Percentiles rank a stretch among this genome's conserved stretches.
Evolutionary conservation across 92 coral and sea anemone genomes (phyloP).

Genomic region (Bergia sp.): DNA sequence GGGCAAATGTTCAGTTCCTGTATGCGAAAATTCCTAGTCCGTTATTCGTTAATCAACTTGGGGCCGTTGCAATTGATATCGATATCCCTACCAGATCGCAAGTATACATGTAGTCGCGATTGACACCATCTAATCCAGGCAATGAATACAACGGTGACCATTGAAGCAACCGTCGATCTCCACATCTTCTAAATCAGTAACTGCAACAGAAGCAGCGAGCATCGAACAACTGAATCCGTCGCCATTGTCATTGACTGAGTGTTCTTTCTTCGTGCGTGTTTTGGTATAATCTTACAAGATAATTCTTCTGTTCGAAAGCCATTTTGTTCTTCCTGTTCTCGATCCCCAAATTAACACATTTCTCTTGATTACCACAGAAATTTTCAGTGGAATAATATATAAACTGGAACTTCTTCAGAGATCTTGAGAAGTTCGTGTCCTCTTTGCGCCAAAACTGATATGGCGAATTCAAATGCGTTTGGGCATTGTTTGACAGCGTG

Average conservation of each 20-base stretch:
- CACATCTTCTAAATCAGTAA: constrained; percentile 11
- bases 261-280: constrained; percentile 23
- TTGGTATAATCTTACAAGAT: constrained; percentile 23
- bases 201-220: constrained; percentile 25
- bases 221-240: constrained; percentile 24
- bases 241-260: constrained; percentile 22
- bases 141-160: constrained; percentile 16
- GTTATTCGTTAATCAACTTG: constrained; percentile 3
- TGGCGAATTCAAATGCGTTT: constrained; percentile 18
- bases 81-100: constrained; percentile 1
- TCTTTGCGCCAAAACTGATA: constrained; percentile 24
- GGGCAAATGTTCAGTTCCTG: background rate
- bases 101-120: constrained; percentile 14
- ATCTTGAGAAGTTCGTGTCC: constrained; percentile 29
- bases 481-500: constrained; percentile 18
- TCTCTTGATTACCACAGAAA: constrained; percentile 23
- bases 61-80: background rate
- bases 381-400: constrained; percentile 16
- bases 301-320: constrained; percentile 22
- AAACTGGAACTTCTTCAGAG: constrained; percentile 10
- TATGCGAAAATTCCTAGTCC: background rate
- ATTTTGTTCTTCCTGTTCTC: constrained; percentile 20
- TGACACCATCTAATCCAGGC: constrained; percentile 21
- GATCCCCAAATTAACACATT: constrained; percentile 27
- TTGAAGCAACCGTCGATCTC: constrained; percentile 28